Base-by-base conservation (phyloP, 2,113 vertebrate species). In the Pterocles burchelli region DNA sequence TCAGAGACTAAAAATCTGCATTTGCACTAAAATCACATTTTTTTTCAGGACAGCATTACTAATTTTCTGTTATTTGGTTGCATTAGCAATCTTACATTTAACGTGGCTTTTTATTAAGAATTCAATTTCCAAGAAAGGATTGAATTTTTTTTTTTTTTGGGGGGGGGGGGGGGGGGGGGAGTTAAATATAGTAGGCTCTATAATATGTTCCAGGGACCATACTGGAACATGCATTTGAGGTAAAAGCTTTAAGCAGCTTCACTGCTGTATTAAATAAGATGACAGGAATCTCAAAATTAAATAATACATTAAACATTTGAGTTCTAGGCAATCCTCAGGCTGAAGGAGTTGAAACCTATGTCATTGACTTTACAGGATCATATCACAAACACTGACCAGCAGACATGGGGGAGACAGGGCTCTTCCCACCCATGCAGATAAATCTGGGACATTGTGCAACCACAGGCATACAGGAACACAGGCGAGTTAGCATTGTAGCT, bases 161-260 rank as follows among this genome's bases (percentile, higher is more conserved):
- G 11, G 10, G 41, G 38, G 38, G 38, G 41, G 38, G 38, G 38
- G 38, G 38, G 38, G 11, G 38, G 11, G 38, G 38, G 38, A 12
- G 10, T 19, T 29, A 52, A 17, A 18, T 36, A 20, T 26, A 36
- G 2, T 48, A 9, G 49, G 13, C 1, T 79, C 11, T 57, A 2
- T 9, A 33, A 4, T 89, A 62, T 0, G 0, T 66, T 62, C 7
- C 41, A 66, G 20, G 6, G 7, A 70, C 8, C 13, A 6, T 8
- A 45, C 11, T n/a, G n/a, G n/a, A n/a, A n/a, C n/a, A n/a, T 36
- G 4, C 6, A 26, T 58, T 72, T 82, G 34, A 52, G 24, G 41
- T 38, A 73, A 88, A 88, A 90, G 8, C 6, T 38, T 87, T 34
- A 91, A 71, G 43, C 19, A 66, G 6, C 3, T 89, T 9, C 12